Conservation (phyloP, 2,113 vertebrate genomes). For the Progne subis region DNA sequence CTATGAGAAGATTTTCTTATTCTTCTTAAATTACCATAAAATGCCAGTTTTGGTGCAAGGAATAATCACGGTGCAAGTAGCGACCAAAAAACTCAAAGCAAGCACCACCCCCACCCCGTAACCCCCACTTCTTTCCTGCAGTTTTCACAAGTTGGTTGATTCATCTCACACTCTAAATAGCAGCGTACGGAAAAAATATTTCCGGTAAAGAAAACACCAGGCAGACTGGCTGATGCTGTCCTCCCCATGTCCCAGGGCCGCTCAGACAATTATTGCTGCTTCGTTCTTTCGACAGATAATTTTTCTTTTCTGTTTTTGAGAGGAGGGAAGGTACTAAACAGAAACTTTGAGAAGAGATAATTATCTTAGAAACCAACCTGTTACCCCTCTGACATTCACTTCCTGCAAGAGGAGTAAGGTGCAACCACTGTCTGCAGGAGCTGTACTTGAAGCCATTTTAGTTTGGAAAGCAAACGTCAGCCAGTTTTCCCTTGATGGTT, state of each 20-base stretch:
- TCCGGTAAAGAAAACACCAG: neutral
- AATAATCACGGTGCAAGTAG: neutral
- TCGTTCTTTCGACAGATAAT: neutral
- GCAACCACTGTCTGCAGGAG: neutral
- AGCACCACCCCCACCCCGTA: neutral
- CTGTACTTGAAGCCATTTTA: neutral
- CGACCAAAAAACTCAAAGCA: neutral
- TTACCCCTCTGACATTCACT: neutral
- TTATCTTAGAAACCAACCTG: neutral
- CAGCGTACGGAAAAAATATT: neutral
- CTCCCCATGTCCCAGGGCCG: neutral
- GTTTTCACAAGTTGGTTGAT: neutral
- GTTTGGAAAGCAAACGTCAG: too few species aligned
- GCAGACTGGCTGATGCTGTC: neutral
- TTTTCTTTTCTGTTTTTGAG: neutral
- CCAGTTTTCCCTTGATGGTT: neutral
- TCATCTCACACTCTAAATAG: neutral
- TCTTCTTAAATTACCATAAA: neutral
- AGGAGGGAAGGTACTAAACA: neutral
- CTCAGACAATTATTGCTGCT: neutral
- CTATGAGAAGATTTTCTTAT: neutral
- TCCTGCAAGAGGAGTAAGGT: neutral
- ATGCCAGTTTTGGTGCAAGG: neutral
- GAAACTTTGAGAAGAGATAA: neutral
- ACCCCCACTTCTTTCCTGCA: neutral